Base-by-base conservation (phyloP, 1,140 invertebrate genomes). In the Cydia fagiglandana region DNA sequence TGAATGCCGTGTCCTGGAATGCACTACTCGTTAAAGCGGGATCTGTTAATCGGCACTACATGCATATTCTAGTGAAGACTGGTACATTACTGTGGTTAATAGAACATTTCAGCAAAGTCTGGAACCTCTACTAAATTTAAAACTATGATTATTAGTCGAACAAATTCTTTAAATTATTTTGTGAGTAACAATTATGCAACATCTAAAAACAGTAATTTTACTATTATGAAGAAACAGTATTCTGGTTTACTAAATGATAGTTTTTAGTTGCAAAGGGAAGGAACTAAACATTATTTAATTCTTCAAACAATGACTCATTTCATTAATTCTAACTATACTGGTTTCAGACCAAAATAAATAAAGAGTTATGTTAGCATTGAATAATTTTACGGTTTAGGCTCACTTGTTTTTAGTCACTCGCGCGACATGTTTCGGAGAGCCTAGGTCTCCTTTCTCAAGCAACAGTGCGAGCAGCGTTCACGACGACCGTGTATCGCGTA, bases 1-100 rank as follows among this genome's bases (percentile, higher is more conserved):
- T 94, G 93, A 95, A 95, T 93, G 94, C 94, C 93, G 94, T 93
- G 91, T 95, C 95, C 95, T 96, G 95, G 86, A 95, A 95, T 94
- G 88, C 89, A 93, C 91, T 93, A 91, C 85, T 89, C 77, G 81
- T 91, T 93, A 91, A 91, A 89, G 88, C 88, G 79, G 81, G 77
- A 81, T 75, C 78, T 84, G 90, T 92, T 92, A 92, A 86, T 91
- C 75, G 89, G 88, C 78, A 85, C 88, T 91, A 92, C 86, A 88
- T 88, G 88, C 86, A 82, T 81, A 61, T 81, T 81, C 80, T 76
- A 73, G 53, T 75, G 61, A 78, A 73, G 76, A 75, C 50, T 76
- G 76, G 79, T 77, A 79, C 80, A 78, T 74, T 82, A 74, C 45
- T 68, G 75, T 79, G 79, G 77, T 80, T 84, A 83, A 84, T 70